Base-by-base conservation (phyloP, 2,888 invertebrate species). In the Drosophila multiciliata region DNA sequence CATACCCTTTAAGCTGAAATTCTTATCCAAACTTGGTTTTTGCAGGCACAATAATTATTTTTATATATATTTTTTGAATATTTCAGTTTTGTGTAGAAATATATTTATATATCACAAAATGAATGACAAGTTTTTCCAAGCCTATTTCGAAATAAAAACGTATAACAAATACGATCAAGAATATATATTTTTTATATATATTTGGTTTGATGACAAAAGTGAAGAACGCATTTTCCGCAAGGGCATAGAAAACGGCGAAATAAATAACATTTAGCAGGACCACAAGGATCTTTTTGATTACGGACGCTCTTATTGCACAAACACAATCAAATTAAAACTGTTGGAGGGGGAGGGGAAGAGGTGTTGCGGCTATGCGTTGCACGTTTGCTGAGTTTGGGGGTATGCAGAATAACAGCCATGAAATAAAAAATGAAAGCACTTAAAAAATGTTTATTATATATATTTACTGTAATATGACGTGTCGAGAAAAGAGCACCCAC, bases 341-440 rank as follows among this genome's bases (percentile, higher is more conserved):
- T 12, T 17, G 12, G 35, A 23, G 6, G 17, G 32, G 17, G 42
- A 4, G 7, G 12, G 33, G 52, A 5, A 9, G 53, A 15, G 15
- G 8, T 23, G 20, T 26, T 54, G 12, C 7, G 6, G 36, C n/a
- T 36, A 54, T 38, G 26, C 23, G n/a, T 29, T 36, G 26, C 17
- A 11, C 45, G 20, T 15, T 45, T 20, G 20, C 45, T 45, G 40
- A 1, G 36, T 6, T 3, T 8, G 12, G 20, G n/a, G 17, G 23
- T 36, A 54, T 26, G 36, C 54, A 17, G 20, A 55, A n/a, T 38
- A 78, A 78, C 67, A 64, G 68, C 66, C 75, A 49, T 71, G 67
- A 87, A 84, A 85, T 87, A 76, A 84, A 85, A 85, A 85, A 85
- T 87, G 84, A 82, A 76, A 85, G 87, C 85, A 85, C 85, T 87